Base-by-base conservation (phyloP, 2,113 vertebrate species). In the Cacatua alba region DNA sequence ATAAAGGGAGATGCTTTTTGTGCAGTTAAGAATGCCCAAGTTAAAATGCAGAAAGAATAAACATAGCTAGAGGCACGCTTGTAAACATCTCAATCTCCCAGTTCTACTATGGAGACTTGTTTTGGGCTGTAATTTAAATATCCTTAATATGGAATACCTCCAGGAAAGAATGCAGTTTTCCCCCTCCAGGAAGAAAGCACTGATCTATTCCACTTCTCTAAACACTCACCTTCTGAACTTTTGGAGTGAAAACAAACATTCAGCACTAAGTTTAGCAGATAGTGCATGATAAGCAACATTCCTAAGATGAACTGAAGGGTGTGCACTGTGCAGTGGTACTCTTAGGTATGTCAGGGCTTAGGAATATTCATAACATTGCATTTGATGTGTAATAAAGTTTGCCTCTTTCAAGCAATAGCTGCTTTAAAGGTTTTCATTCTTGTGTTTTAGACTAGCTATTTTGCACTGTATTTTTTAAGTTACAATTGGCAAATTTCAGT, bases 271-370 rank as follows among this genome's bases (percentile, higher is more conserved):
- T 96, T 94, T 96, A 93, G 94, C 77, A 94, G 71, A 93, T 63
- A 74, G 11, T 81, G 88, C 95, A 81, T 2, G 88, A 95, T 95
- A 96, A 96, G 81, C 91, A 97, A 92, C 96, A 97, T 95, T 97
- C 92, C 92, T 91, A 46, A 93, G 70, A 92, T 95, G 91, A 97
- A 89, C 91, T 92, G 72, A 86, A 92, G 92, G 95, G 95, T 84
- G 95, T 92, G 91, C 86, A 86, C 86, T 5, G 0, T 48, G 52
- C 85, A 90, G 48, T 51, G 51, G 28, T 41, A 64, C 60, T 78
- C 57, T 46, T 5, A 59, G n/a, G 88, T 93, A 95, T 63, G 70
- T 79, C 26, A 82, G 48, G 23, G 20, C 81, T 91, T 48, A 76
- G 8, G 4, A 86, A 82, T 41, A 65, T 49, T 85, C 13, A 2